Conservation (phyloP, 2,888 invertebrate genomes). For the Drosophila siamana region DNA sequence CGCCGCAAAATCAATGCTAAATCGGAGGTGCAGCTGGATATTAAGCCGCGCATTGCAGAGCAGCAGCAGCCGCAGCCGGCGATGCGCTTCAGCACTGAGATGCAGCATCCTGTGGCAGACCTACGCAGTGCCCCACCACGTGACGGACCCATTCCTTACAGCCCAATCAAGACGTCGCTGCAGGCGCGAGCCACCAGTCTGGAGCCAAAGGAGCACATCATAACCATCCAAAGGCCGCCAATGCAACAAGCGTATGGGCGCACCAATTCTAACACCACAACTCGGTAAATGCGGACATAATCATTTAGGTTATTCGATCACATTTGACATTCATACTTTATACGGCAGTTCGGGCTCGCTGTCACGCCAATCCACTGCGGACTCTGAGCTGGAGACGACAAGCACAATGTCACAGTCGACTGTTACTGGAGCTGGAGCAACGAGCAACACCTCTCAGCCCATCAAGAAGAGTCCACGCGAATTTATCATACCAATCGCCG, state of each 20-base stretch:
- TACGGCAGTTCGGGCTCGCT: constrained; percentile 83
- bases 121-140: constrained; percentile 85
- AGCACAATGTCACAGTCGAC: constrained; percentile 88
- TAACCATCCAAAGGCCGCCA: constrained; percentile 88
- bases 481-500: constrained; percentile 96
- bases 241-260: constrained; percentile 82
- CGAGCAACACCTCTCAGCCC: constrained; percentile 86
- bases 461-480: constrained; percentile 95
- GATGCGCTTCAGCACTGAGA: constrained; percentile 88
- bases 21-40: constrained; percentile 88
- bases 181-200: constrained; percentile 87
- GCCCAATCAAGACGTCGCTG: constrained; percentile 80
- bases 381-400: constrained; percentile 89
- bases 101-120: constrained; percentile 87
- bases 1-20: constrained; percentile 88
- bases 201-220: constrained; percentile 89
- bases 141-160: constrained; percentile 83
- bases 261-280: constrained; percentile 83
- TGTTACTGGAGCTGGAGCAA: constrained; percentile 71
- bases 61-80: constrained; percentile 78
- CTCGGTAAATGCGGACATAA: constrained; percentile 72
- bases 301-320: not conserved
- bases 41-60: constrained; percentile 85
- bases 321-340: not conserved
- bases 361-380: constrained; percentile 88